phyloP scores from a whole-genome alignment of 2,113 vertebrate species.

The Oxyura jamaicensis region DNA sequence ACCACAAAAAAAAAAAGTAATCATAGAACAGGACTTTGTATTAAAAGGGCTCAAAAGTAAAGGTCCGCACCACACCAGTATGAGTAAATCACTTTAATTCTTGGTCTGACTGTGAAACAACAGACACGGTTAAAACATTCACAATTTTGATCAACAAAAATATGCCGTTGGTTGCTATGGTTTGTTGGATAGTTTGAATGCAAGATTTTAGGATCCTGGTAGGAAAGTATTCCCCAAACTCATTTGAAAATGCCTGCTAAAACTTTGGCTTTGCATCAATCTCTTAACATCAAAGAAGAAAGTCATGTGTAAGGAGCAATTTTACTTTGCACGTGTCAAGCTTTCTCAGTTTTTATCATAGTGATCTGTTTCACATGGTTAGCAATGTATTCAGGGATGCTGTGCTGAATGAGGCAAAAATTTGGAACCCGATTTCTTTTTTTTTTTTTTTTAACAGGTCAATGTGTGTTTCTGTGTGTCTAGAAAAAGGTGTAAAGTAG shows the following conservation, averaged over 20 bases:
- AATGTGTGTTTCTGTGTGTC: rapidly evolving
- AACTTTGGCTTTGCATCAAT: not conserved
- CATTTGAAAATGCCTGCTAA: not conserved
- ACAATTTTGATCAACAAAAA: not conserved
- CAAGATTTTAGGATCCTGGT: rapidly evolving
- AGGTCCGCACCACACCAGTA: not conserved
- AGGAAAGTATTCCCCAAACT: not conserved
- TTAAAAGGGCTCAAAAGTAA: not conserved
- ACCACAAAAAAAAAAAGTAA: not conserved
- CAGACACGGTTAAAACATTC: not conserved
- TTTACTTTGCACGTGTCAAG: not conserved
- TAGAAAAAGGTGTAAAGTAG: not conserved
- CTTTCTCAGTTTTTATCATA: not conserved
- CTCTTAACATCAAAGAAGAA: not conserved
- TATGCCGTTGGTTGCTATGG: not conserved
- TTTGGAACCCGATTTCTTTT: not conserved
- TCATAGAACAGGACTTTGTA: not conserved
- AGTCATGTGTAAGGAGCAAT: not conserved
- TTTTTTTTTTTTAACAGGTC: not conserved
- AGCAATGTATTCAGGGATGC: not conserved
- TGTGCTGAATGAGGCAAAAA: not conserved
- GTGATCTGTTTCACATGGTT: not conserved
- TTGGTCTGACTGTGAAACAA: not conserved
- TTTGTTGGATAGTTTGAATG: not conserved
- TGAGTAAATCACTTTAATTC: not conserved